Evolutionary conservation across 2,888 invertebrate genomes (phyloP).

Genomic region (Trissolcus japonicus): DNA sequence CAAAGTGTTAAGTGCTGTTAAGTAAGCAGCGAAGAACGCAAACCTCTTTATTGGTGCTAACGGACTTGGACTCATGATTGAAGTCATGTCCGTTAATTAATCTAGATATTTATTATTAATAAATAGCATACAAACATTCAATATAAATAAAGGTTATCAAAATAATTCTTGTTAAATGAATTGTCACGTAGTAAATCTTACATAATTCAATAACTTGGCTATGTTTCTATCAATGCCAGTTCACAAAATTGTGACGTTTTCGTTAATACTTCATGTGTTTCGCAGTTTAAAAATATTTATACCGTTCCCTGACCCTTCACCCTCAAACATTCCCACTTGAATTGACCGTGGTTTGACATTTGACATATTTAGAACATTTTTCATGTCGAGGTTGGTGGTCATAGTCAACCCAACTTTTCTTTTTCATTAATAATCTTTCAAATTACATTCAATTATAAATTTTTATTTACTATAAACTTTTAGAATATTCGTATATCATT

Average conservation of each 20-base stretch:
- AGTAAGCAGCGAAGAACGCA: slow-evolving; percentile 17
- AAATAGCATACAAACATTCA: slow-evolving; percentile 10
- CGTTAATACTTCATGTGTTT: slow-evolving; percentile 10
- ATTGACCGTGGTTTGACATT: slow-evolving; percentile 40
- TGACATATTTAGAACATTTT: slow-evolving; percentile 10
- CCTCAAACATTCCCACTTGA: slow-evolving; percentile 13
- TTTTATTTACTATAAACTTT: too few relatives aligned
- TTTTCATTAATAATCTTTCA: not conserved
- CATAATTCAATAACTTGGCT: slow-evolving; percentile 13
- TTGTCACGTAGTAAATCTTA: slow-evolving; percentile 17
- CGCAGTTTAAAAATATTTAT: slow-evolving; percentile 35
- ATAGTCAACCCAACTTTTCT: not conserved
- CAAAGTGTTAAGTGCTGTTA: slow-evolving; percentile 28
- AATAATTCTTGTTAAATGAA: slow-evolving; percentile 12
- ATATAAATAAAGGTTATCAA: slow-evolving; percentile 20
- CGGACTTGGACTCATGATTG: slow-evolving; percentile 16
- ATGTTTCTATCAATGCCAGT: not conserved
- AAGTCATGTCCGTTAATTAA: slow-evolving; percentile 39
- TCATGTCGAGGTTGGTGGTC: not conserved
- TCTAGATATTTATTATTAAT: slow-evolving; percentile 22
- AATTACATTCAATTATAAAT: not conserved
- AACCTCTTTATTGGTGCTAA: slow-evolving; percentile 27
- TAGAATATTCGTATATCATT: too few relatives aligned
- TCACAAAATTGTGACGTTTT: slow-evolving; percentile 2
- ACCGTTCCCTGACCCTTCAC: slow-evolving; percentile 32